phyloP scores from a whole-genome alignment of 1,140 invertebrate species.

The Heliothis virescens region DNA sequence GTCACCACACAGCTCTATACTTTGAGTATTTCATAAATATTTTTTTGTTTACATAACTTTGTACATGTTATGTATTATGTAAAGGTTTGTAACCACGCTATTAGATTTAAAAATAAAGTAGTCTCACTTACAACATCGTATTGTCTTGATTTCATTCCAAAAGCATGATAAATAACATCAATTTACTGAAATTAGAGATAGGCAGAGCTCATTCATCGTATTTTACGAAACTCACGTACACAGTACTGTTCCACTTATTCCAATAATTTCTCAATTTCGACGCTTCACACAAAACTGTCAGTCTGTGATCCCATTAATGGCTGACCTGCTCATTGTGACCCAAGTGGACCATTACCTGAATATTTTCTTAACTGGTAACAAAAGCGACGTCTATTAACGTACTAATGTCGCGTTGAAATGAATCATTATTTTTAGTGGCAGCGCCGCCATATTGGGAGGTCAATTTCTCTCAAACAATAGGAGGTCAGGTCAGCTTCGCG shows the following conservation, averaged over 20 bases:
- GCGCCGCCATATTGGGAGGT: conserved; percentile 46
- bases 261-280: conserved; percentile 15
- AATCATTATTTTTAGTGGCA: conserved; percentile 53
- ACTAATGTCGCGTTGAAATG: conserved; percentile 38
- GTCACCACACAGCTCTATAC: not conserved
- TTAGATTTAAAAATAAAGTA: not conserved
- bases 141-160: conserved; percentile 9
- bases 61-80: not conserved
- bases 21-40: not conserved
- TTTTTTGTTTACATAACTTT: not conserved
- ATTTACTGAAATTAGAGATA: conserved; percentile 10
- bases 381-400: conserved; percentile 42
- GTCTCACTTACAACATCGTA: conserved; percentile 1
- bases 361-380: conserved; percentile 46
- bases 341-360: conserved; percentile 34
- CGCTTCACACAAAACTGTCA: conserved; percentile 21
- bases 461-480: conserved; percentile 49
- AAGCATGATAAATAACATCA: conserved; percentile 5
- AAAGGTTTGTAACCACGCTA: not conserved
- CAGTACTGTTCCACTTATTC: conserved; percentile 30
- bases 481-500: conserved; percentile 37
- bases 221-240: conserved; percentile 3
- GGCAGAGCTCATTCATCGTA: conserved; percentile 1
- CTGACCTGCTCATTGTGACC: conserved; percentile 12
- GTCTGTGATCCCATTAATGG: conserved; percentile 37